Conservation (phyloP, 1,140 invertebrate genomes). For the Pectinophora gossypiella region DNA sequence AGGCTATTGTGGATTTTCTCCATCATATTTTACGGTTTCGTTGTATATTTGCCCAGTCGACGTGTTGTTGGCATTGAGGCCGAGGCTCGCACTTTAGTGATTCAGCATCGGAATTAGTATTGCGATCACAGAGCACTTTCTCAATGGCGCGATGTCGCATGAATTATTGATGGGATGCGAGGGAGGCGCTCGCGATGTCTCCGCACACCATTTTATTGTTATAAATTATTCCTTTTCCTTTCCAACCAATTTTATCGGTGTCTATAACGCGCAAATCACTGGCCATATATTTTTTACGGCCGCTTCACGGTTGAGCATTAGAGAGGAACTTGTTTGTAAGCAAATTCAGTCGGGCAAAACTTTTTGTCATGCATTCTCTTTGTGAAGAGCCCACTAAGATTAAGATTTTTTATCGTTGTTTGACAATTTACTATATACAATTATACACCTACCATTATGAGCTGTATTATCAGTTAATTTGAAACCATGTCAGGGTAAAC, state of each 20-base stretch:
- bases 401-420: too few relatives aligned
- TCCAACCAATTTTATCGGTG: slow-evolving; percentile 26
- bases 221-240: slow-evolving; percentile 44
- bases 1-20: too few relatives aligned
- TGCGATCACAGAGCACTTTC: slow-evolving; percentile 67
- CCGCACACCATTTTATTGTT: slow-evolving; percentile 40
- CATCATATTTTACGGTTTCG: background rate
- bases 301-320: background rate
- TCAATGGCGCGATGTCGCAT: slow-evolving; percentile 65
- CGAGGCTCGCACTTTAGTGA: slow-evolving; percentile 28
- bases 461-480: too few relatives aligned
- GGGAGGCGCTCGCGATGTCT: slow-evolving; percentile 24
- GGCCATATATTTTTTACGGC: background rate
- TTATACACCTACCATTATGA: too few relatives aligned
- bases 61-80: too few relatives aligned
- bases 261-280: slow-evolving; percentile 2
- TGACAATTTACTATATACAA: too few relatives aligned
- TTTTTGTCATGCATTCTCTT: too few relatives aligned
- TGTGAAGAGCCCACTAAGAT: too few relatives aligned
- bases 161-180: slow-evolving; percentile 61
- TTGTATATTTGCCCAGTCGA: background rate
- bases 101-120: slow-evolving; percentile 63
- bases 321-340: background rate
- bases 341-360: too few relatives aligned
- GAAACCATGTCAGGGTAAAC: too few relatives aligned